Conservation (phyloP, 2,797 vertebrate genomes). For the Apogon talboti region DNA sequence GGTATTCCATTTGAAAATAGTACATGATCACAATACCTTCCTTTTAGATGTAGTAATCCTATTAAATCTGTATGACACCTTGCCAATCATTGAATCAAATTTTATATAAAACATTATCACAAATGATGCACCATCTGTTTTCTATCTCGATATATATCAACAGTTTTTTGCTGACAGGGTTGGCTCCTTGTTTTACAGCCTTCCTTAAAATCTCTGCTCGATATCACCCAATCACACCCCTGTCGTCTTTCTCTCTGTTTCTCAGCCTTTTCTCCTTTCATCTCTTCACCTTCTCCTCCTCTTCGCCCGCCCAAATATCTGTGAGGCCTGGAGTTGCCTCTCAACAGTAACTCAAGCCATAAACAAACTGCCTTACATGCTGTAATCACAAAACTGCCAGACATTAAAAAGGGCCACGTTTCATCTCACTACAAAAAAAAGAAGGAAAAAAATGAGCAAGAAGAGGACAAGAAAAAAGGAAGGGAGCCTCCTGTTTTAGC, state of each 20-base stretch:
- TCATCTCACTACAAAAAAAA: constrained; percentile 78
- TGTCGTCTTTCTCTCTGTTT: constrained; percentile 30
- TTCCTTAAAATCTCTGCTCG: constrained; percentile 23
- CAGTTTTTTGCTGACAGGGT: neutral
- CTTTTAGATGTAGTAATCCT: too few relatives aligned
- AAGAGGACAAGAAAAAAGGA: constrained; percentile 67
- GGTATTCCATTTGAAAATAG: too few relatives aligned
- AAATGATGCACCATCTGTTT: too few relatives aligned
- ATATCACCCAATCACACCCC: constrained; percentile 53
- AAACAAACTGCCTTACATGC: constrained; percentile 96
- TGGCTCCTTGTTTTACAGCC: constrained; percentile 37
- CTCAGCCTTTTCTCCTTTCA: constrained; percentile 45
- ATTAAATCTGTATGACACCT: too few relatives aligned
- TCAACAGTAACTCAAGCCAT: constrained; percentile 94
- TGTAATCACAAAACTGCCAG: constrained; percentile 92
- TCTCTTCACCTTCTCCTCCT: constrained; percentile 54
- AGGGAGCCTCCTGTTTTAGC: constrained; percentile 75
- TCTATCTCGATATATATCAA: neutral
- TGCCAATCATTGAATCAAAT: too few relatives aligned
- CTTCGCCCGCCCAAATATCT: constrained; percentile 86
- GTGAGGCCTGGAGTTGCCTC: constrained; percentile 92
- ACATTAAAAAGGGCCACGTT: constrained; percentile 92
- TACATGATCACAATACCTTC: too few relatives aligned
- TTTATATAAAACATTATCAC: too few relatives aligned
- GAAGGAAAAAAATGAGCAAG: constrained; percentile 68